Base-by-base conservation (phyloP, 2,797 vertebrate genomes). In the Kryptolebias ocellatus region DNA sequence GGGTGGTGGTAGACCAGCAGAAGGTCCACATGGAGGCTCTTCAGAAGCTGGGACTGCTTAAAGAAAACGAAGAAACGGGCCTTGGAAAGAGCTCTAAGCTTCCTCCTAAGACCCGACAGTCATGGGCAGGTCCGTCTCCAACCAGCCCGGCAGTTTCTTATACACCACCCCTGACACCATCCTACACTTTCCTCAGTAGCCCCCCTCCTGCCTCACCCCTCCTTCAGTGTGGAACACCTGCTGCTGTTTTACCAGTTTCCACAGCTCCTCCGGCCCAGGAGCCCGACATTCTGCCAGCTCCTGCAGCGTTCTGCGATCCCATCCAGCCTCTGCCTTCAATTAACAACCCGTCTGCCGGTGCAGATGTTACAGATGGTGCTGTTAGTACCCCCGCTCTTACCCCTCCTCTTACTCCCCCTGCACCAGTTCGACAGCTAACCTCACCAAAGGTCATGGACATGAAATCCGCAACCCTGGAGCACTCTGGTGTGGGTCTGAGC, bases 11-110 rank as follows among this genome's bases (percentile, higher is more conserved):
- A 28, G 89, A 95, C 53, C 90, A 87, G n/a, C 90, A 77, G 66
- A 95, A 79, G 70, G 92, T 95, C 5, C 94, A 79, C 4, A 83
- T 83, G 27, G 96, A 98, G 65, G 98, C 98, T 0, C 84, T 99
- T 20, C 88, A 94, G 69, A 99, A 98, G 79, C 90, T 99, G 0
- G 98, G 98, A 7, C 92, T 98, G 28, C 87, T 95, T 0, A 95
- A 94, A 79, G 86, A 86, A 49, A 89, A 93, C 0, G 91, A 11
- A 0, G 83, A 89, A n/a, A 47, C 67, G 0, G 57, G 66, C 4
- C 79, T 86, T 6, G 1, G 45, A 1, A 58, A 53, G 27, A 93
- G 72, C 62, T 83, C 80, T 3, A 70, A 60, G n/a, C 66, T 62
- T 8, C 76, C 85, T 4, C 79, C 78, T 16, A 82, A 82, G 64